phyloP scores from a whole-genome alignment of 2,888 invertebrate genomes.

The Gandaritis pyraliata region DNA sequence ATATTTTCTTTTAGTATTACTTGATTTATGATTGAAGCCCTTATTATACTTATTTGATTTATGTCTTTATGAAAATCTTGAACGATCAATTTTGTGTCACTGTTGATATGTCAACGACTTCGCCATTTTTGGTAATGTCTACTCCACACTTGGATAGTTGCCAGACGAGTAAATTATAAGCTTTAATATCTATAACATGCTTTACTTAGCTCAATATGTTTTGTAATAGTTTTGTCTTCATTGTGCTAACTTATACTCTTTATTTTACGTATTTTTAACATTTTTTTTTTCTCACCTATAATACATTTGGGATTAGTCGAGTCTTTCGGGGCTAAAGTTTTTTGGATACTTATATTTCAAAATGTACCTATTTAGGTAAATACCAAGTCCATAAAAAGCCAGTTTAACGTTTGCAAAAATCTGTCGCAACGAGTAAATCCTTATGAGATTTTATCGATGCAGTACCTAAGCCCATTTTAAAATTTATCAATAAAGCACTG shows the following conservation, averaged over 20 bases:
- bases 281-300: too few relatives aligned
- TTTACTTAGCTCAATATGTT: slow-evolving; percentile 15
- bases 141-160: slow-evolving; percentile 33
- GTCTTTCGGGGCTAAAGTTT: too few relatives aligned
- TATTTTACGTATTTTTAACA: neutral
- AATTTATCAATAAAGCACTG: slow-evolving; percentile 41
- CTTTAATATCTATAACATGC: slow-evolving; percentile 29
- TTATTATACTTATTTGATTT: too few relatives aligned
- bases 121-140: slow-evolving; percentile 34
- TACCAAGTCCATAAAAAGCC: neutral
- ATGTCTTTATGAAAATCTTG: slow-evolving; percentile 16
- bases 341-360: too few relatives aligned
- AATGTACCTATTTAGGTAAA: too few relatives aligned
- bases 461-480: slow-evolving; percentile 28
- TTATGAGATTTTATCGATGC: slow-evolving; percentile 28
- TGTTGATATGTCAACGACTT: slow-evolving; percentile 33
- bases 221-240: neutral
- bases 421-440: slow-evolving; percentile 35
- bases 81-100: slow-evolving; percentile 25
- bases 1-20: neutral
- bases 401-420: neutral
- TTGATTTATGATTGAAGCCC: neutral
- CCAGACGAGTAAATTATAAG: slow-evolving; percentile 33
- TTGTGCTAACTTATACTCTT: neutral
- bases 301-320: too few relatives aligned